phyloP scores from a whole-genome alignment of 2,797 vertebrate genomes.

The Intellagama lesueurii region DNA sequence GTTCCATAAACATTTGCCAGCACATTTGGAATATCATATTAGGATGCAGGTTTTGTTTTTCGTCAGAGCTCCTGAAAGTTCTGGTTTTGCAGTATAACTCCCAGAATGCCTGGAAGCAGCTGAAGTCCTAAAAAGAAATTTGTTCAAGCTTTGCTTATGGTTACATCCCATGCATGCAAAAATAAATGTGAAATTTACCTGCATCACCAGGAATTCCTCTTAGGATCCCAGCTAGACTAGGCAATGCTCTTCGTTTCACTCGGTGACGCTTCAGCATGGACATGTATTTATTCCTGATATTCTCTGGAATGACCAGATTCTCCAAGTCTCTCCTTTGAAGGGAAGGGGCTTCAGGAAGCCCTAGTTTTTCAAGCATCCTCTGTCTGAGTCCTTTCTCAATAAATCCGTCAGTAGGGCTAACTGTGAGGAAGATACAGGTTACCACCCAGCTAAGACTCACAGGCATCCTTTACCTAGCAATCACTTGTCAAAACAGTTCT shows the following conservation, averaged over 20 bases:
- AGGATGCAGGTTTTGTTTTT: not conserved
- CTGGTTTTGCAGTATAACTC: not conserved
- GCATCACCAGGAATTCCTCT: conserved; percentile 87
- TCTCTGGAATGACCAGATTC: conserved; percentile 86
- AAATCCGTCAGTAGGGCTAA: conserved; percentile 70
- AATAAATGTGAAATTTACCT: conserved; percentile 74
- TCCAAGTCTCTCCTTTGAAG: conserved; percentile 86
- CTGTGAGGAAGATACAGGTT: conserved; percentile 62
- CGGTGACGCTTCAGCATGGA: conserved; percentile 84
- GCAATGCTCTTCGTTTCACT: conserved; percentile 76
- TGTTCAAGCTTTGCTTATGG: not conserved
- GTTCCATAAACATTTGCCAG: not conserved
- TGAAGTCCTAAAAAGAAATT: not conserved
- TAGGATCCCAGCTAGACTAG: conserved; percentile 90
- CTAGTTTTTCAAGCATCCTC: conserved; percentile 84
- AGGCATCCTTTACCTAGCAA: conserved; percentile 67
- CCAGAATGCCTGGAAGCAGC: not conserved
- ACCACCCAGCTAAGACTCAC: conserved; percentile 56
- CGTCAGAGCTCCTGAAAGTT: not conserved
- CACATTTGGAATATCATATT: not conserved
- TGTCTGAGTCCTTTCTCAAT: conserved; percentile 84
- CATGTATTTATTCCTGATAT: conserved; percentile 85
- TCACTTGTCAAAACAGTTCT: conserved; percentile 42
- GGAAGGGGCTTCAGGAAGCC: conserved; percentile 79
- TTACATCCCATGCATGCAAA: not conserved